Evolutionary conservation across 2,113 vertebrate species (phyloP).

Genomic region (Puntigrus tetrazona): DNA sequence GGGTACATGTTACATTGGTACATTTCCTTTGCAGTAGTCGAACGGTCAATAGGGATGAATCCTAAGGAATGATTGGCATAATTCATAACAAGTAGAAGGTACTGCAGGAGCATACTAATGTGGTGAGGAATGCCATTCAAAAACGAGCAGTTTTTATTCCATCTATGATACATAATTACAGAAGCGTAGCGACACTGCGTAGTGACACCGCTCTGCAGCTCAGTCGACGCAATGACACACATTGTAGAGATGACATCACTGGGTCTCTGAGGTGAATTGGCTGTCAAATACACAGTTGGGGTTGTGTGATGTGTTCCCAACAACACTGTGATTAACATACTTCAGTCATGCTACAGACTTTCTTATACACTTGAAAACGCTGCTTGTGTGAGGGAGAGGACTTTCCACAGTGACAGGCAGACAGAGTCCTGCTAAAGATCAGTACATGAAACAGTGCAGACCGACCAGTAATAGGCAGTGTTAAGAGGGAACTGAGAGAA

Average conservation of each 20-base stretch:
- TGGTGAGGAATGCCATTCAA: background rate
- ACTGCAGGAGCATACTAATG: slow-evolving; percentile 29
- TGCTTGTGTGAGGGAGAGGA: background rate
- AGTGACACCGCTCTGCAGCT: background rate
- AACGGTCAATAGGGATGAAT: slow-evolving; percentile 24
- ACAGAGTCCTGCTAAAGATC: background rate
- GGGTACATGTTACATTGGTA: slow-evolving; percentile 34
- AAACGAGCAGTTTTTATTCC: background rate
- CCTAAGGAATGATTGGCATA: slow-evolving; percentile 40
- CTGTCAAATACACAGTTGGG: background rate
- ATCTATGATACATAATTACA: slow-evolving; percentile 4
- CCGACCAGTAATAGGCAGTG: background rate
- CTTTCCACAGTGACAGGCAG: background rate
- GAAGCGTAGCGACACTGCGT: background rate
- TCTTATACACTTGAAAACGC: background rate
- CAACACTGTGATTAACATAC: background rate
- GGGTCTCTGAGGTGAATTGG: background rate
- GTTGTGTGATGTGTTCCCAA: background rate
- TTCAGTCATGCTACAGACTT: background rate
- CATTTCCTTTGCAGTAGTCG: slow-evolving; percentile 32
- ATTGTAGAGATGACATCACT: background rate
- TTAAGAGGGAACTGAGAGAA: background rate
- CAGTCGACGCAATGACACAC: slow-evolving; percentile 3
- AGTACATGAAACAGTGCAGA: background rate
- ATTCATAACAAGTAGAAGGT: slow-evolving; percentile 34